Base-by-base conservation (phyloP, 2,888 invertebrate species). In the Troides aeacus region DNA sequence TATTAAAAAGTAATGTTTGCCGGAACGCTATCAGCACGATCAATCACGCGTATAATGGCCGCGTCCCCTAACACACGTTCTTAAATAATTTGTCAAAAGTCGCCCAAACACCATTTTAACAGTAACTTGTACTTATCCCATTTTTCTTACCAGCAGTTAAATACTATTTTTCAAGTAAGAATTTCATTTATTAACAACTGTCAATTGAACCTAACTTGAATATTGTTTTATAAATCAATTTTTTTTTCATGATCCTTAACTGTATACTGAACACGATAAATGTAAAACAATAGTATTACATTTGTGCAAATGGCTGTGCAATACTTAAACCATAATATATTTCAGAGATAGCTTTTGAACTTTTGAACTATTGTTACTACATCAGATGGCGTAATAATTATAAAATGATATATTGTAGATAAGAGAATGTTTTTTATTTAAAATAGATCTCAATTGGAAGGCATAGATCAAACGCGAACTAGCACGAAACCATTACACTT, bases 41-140 rank as follows among this genome's bases (percentile, higher is more conserved):
- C 90, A 88, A 92, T 92, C 92, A 92, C 81, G 76, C 78, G 79
- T 81, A 89, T 87, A 90, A 90, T 87, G 84, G 85, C 79, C 84
- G 83, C 85, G 88, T 87, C 85, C 84, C 85, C 84, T 85, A 79
- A 86, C 86, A 89, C 92, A 92, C 91, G 92, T 91, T 84, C 91
- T 89, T 88, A 88, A 90, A 91, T 92, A 91, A 92, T 92, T 92
- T 92, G 91, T 92, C 92, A 92, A 85, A 86, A 89, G 81, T 84
- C 84, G 83, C 84, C 82, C 83, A 80, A 82, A 81, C 80, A 84
- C 81, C 83, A 79, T 78, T 83, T 80, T 74, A 64, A 36, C 7
- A 64, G 64, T 46, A 61, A 42, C 77, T 75, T 80, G 76, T 80
- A 81, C 80, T 82, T 84, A 83, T 83, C 78, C 78, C 78, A 79